Evolutionary conservation across 1,140 invertebrate species (phyloP).

Genomic region (Diorhabda elongata): DNA sequence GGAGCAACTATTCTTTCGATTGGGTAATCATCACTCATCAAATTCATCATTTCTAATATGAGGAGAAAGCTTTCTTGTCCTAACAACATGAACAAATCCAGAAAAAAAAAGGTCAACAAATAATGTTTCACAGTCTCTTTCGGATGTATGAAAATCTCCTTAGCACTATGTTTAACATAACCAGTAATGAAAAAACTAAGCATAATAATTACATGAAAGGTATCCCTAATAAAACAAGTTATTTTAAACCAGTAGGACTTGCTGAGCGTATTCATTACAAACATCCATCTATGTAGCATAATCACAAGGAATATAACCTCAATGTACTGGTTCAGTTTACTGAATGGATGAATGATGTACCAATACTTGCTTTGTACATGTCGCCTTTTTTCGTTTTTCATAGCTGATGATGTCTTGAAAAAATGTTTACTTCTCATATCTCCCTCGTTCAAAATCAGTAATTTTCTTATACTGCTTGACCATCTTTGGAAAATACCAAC

Average conservation of each 20-base stretch:
- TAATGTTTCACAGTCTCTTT: background rate
- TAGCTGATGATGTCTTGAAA: background rate
- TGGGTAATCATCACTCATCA: too few species aligned
- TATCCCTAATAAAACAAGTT: background rate
- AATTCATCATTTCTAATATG: too few species aligned
- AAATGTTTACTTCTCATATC: background rate
- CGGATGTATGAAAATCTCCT: background rate
- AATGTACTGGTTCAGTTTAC: background rate
- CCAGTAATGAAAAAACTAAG: background rate
- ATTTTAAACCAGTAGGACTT: background rate
- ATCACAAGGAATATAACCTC: background rate
- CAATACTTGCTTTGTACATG: background rate
- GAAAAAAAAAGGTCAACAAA: background rate
- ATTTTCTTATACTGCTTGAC: background rate
- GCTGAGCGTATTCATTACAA: background rate
- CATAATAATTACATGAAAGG: background rate
- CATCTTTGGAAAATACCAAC: background rate
- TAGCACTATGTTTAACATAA: background rate
- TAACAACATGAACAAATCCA: background rate
- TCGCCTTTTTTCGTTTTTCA: background rate
- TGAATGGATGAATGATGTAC: background rate
- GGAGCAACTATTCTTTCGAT: too few species aligned
- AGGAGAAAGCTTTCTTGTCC: background rate
- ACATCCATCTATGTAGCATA: background rate
- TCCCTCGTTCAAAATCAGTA: background rate